A percentile compares a stretch with the other conserved stretches of the same genome.
Evolutionary conservation across 30 jellyfish, hydroid and myxozoan species (phyloP).

Genomic region (Cassiopea xamachana): DNA sequence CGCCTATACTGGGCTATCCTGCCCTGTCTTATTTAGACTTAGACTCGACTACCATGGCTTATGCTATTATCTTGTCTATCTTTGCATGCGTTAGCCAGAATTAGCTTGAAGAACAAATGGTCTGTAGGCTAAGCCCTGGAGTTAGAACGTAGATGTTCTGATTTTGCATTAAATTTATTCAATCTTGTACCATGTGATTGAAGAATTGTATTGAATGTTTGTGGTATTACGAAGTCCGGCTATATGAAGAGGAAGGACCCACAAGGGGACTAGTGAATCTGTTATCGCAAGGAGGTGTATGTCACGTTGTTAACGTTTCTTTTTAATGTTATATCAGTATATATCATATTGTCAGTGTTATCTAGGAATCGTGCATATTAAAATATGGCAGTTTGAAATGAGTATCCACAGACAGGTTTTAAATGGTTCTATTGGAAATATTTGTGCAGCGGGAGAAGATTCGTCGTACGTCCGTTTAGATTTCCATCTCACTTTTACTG

Average conservation of each 20-base stretch:
- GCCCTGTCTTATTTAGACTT: neutral
- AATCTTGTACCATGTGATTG: slow-evolving; percentile 7
- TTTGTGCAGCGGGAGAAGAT: slow-evolving; percentile 34
- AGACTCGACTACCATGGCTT: neutral
- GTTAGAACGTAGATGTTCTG: neutral
- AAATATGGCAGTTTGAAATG: slow-evolving; percentile 6
- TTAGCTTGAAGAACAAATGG: slow-evolving; percentile 11
- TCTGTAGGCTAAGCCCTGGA: neutral
- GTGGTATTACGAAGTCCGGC: neutral
- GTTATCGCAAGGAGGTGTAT: slow-evolving; percentile 14
- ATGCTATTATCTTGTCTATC: neutral
- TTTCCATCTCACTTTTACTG: neutral
- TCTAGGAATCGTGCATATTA: neutral
- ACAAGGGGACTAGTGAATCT: neutral
- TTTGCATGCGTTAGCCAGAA: neutral
- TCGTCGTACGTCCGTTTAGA: slow-evolving; percentile 35
- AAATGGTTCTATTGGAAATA: slow-evolving; percentile 15
- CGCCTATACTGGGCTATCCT: neutral
- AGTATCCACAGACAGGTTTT: slow-evolving; percentile 25
- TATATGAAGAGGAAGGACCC: neutral
- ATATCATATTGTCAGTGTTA: slow-evolving; percentile 1
- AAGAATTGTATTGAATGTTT: neutral
- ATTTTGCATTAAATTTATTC: neutral
- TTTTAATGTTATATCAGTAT: neutral
- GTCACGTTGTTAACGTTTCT: neutral